Base-by-base conservation (phyloP, 2,797 vertebrate species). In the Columba guinea region DNA sequence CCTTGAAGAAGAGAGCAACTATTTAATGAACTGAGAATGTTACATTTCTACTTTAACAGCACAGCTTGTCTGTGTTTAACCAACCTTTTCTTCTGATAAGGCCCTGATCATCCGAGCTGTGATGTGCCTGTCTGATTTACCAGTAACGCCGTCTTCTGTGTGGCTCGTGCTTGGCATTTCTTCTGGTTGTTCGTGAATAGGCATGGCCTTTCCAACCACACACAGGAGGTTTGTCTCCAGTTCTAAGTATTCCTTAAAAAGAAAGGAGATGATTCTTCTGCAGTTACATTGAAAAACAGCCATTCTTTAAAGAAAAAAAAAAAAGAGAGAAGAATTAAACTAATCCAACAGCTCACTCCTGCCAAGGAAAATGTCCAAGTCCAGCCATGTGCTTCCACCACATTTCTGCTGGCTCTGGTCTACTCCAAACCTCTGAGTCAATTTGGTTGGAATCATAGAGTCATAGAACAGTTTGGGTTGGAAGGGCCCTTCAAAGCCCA, bases 51-150 rank as follows among this genome's bases (percentile, higher is more conserved):
- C 4, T 9, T 41, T 71, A 94, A 73, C 30, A 92, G 82, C 48
- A 69, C 32, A 62, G 59, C 35, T 63, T 59, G 39, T 23, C 63
- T 78, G 14, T 69, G 92, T 92, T 90, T 76, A 80, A 62, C 74
- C 56, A 67, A 28, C 16, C 14, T 88, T 35, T 46, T 59, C 41
- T 49, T 76, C 44, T 92, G 97, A 96, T 73, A 93, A 94, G 28
- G 96, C 97, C 84, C 96, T 97, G 90, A 98, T 97, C 97, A 98
- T 98, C 77, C 59, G 84, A 52, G 97, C 92, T 19, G 98, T 98
- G 69, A 98, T 95, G 20, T 27, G 91, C 79, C 89, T 76, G 10
- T 96, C 70, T 32, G 94, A 69, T 85, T 77, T 93, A 35, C 37
- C 85, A 49, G 5, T 8, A 13, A 65, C 32, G 5, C 41, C 59